Evolutionary conservation across 1,140 invertebrate species (phyloP).

Genomic region (Brachionus plicatilis): DNA sequence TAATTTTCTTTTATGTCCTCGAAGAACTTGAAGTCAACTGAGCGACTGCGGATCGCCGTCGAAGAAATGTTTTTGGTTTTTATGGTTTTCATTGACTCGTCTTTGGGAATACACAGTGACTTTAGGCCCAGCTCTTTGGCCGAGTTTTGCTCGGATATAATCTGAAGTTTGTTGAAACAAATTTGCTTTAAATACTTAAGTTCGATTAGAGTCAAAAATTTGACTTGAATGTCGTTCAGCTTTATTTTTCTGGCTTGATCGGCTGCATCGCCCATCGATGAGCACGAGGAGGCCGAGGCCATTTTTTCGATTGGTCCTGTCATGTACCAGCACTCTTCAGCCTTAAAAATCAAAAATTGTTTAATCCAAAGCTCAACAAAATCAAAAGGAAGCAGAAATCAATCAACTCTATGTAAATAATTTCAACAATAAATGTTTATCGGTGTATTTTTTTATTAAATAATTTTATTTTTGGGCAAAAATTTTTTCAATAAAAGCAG

Average conservation of each 20-base stretch:
- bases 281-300: not conserved
- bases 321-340: constrained; percentile 23
- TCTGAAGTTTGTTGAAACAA: constrained; percentile 23
- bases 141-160: not conserved
- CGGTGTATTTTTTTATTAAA: not conserved
- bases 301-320: not conserved
- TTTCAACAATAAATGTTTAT: not conserved
- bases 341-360: not conserved
- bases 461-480: not conserved
- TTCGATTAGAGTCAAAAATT: constrained; percentile 37
- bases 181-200: constrained; percentile 36
- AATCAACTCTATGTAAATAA: not conserved
- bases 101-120: constrained; percentile 3
- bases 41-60: not conserved
- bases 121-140: not conserved
- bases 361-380: not conserved
- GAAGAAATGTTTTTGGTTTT: constrained; percentile 20
- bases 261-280: not conserved
- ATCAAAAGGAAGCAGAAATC: not conserved
- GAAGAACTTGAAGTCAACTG: constrained; percentile 34
- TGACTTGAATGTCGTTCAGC: constrained; percentile 2
- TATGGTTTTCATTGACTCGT: constrained; percentile 29
- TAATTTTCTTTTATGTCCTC: constrained; percentile 39
- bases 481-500: not conserved
- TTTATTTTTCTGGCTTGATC: not conserved